phyloP scores from a whole-genome alignment of 2,113 vertebrate species.

The Proteles cristata region DNA sequence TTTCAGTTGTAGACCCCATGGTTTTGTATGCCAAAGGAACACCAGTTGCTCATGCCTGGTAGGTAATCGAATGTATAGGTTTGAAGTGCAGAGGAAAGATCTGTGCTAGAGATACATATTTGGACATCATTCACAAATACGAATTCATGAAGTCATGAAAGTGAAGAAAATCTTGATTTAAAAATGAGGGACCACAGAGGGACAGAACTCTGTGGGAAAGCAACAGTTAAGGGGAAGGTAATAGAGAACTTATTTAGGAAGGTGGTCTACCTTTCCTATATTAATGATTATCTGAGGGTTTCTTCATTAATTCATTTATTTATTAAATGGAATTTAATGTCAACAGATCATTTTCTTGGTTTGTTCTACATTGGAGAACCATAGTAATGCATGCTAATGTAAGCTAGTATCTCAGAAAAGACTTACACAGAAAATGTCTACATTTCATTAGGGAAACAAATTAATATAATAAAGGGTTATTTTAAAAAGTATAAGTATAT shows the following conservation, averaged over 20 bases:
- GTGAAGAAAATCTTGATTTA: neutral
- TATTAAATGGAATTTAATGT: slow-evolving; percentile 9
- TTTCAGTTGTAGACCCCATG: neutral
- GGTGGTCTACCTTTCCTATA: neutral
- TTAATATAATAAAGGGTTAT: neutral
- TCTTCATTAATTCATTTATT: neutral
- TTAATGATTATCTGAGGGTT: neutral
- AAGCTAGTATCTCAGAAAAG: neutral
- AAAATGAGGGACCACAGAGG: neutral
- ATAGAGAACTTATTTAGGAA: neutral
- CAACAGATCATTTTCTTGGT: neutral
- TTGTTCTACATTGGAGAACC: neutral
- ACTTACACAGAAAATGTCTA: neutral
- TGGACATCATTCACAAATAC: neutral
- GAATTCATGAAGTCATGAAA: neutral
- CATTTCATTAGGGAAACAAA: slow-evolving; percentile 15
- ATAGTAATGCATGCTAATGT: neutral
- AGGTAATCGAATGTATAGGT: neutral
- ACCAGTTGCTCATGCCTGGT: neutral
- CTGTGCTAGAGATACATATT: neutral
- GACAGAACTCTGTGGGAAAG: neutral
- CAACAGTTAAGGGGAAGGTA: neutral
- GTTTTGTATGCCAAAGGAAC: neutral
- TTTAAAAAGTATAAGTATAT: neutral
- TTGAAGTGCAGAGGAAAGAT: neutral